Percentiles rank a stretch among this genome's conserved stretches.
Evolutionary conservation across 1,140 invertebrate genomes (phyloP).

Genomic region (Diorhabda sublineata): DNA sequence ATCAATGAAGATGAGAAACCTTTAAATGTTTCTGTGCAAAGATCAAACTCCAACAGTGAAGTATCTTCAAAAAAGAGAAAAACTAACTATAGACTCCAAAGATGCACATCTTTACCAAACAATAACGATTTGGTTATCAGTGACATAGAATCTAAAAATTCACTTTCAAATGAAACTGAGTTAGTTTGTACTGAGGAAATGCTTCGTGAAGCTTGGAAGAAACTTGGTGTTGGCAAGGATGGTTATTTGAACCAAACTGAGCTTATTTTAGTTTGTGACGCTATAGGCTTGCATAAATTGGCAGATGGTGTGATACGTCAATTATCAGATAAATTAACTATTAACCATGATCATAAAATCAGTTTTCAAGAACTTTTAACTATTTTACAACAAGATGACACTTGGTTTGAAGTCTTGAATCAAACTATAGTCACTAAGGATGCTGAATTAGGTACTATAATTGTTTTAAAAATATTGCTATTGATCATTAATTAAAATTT

Average conservation of each 20-base stretch:
- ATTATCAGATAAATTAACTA: conserved; percentile 63
- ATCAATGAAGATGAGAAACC: conserved; percentile 36
- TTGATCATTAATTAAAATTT: conserved; percentile 34
- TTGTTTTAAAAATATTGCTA: conserved; percentile 12
- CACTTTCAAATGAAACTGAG: conserved; percentile 32
- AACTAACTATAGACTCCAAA: conserved; percentile 49
- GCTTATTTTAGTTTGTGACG: conserved; percentile 50
- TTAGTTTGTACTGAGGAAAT: conserved; percentile 43
- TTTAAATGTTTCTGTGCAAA: conserved; percentile 44
- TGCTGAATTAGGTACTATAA: neutral
- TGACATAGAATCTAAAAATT: conserved; percentile 18
- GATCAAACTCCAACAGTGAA: conserved; percentile 53
- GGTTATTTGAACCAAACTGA: conserved; percentile 59
- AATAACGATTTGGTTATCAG: conserved; percentile 26
- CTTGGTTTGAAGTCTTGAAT: conserved; percentile 45
- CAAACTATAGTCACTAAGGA: conserved; percentile 33
- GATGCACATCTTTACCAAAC: conserved; percentile 51
- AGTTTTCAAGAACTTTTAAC: conserved; percentile 65
- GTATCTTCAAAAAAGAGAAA: conserved; percentile 48
- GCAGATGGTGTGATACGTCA: conserved; percentile 59
- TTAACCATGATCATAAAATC: conserved; percentile 62
- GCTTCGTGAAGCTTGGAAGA: conserved; percentile 56
- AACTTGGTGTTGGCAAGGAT: conserved; percentile 57
- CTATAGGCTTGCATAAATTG: conserved; percentile 58
- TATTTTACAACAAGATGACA: conserved; percentile 55